A percentile compares a stretch with the other conserved stretches of the same genome.
These are phyloP conservation scores for Rousettus leschenaultii DNA, from an alignment of 2,113 vertebrate genomes.

Conservation along the genomic window DNA sequence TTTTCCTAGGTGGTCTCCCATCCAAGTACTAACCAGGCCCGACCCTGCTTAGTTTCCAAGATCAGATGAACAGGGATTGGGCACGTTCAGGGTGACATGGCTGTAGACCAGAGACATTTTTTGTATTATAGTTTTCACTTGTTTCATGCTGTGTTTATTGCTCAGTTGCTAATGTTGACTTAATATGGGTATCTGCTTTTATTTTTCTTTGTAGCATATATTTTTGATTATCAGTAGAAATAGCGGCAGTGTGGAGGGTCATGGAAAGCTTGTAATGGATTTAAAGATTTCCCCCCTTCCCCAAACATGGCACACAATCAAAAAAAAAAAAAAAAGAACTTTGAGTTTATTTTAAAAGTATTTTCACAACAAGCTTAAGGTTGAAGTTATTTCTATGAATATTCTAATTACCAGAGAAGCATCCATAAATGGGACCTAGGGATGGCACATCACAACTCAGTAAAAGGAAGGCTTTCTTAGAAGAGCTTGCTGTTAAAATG, in stretches of 20 bases:
- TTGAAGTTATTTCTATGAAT: not conserved
- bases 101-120: not conserved
- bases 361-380: not conserved
- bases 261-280: not conserved
- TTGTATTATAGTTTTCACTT: not conserved
- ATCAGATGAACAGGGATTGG: no score
- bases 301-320: not conserved
- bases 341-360: not conserved
- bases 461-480: not conserved
- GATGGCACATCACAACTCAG: not conserved
- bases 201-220: not conserved
- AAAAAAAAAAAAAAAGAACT: not conserved
- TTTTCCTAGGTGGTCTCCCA: no score
- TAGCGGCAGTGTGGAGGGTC: not conserved
- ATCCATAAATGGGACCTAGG: not conserved
- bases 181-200: not conserved
- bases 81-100: no score
- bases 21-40: no score
- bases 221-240: not conserved
- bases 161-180: not conserved
- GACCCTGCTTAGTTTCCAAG: no score
- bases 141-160: not conserved
- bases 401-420: not conserved
- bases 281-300: not conserved
- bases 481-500: not conserved